Conservation (phyloP, 2,113 vertebrate species). For the Apus apus region DNA sequence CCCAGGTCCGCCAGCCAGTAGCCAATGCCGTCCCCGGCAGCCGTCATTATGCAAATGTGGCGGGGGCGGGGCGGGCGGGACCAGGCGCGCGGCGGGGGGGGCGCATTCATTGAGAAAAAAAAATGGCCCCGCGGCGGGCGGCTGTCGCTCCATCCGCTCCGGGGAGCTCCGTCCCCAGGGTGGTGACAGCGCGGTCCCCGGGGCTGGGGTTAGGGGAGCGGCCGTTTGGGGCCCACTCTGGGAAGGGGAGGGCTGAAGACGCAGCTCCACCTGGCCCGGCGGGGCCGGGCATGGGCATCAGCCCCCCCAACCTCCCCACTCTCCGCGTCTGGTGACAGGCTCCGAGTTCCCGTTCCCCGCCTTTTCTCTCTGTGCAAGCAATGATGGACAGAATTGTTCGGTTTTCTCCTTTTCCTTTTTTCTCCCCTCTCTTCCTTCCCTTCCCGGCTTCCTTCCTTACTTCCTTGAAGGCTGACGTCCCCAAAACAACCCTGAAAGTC, state of each 20-base stretch:
- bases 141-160: too few relatives aligned
- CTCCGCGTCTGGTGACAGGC: background rate
- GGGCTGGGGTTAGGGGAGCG: background rate
- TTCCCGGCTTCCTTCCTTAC: background rate
- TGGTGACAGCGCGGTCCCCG: background rate
- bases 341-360: background rate
- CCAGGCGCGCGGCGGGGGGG: background rate
- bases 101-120: conserved; percentile 50
- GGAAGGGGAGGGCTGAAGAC: background rate
- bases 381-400: background rate
- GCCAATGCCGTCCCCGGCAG: conserved; percentile 52
- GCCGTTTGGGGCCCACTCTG: background rate
- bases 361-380: background rate
- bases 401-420: background rate
- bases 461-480: background rate
- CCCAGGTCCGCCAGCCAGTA: background rate
- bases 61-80: background rate
- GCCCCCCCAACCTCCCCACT: background rate
- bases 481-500: background rate
- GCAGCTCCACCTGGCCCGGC: background rate
- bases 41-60: conserved; percentile 67
- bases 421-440: background rate
- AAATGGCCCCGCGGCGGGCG: too few relatives aligned
- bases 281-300: background rate
- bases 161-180: background rate